Percentiles rank a stretch among this genome's conserved stretches.
phyloP scores from a whole-genome alignment of 2,113 vertebrate species.

The Thunnus maccoyii region DNA sequence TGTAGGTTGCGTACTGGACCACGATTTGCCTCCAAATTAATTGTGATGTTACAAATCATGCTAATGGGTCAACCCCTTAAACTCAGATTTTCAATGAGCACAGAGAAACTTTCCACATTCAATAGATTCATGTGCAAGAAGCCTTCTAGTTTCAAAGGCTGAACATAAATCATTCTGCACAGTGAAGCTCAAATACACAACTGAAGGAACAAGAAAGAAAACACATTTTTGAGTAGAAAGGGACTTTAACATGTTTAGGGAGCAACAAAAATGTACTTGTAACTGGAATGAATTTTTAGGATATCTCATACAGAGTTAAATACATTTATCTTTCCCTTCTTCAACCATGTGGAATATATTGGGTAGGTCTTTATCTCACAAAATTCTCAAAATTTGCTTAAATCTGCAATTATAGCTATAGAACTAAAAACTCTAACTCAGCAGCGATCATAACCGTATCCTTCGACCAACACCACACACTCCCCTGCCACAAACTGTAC shows the following conservation, averaged over 20 bases:
- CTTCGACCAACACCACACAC: constrained; percentile 4
- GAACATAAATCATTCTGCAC: too few species aligned
- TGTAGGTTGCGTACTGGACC: too few species aligned
- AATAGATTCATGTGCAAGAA: too few species aligned
- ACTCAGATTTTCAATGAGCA: too few species aligned
- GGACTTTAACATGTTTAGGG: not conserved
- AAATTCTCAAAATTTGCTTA: constrained; percentile 37
- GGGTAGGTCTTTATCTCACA: constrained; percentile 6
- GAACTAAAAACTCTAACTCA: constrained; percentile 49
- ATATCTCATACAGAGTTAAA: not conserved
- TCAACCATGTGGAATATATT: not conserved
- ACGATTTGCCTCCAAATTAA: too few species aligned
- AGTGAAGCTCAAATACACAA: too few species aligned
- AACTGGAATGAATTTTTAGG: not conserved
- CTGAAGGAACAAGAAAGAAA: too few species aligned
- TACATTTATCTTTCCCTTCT: not conserved
- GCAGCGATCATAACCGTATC: constrained; percentile 26
- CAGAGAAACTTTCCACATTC: too few species aligned
- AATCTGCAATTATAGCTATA: constrained; percentile 54
- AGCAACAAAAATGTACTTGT: not conserved
- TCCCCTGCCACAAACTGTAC: not conserved
- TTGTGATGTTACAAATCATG: too few species aligned
- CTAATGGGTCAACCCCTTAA: too few species aligned
- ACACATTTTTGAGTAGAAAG: too few species aligned
- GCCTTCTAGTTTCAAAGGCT: too few species aligned